These are phyloP conservation scores for Acrobasis suavella DNA, from an alignment of 2,888 invertebrate genomes.

Conservation along the genomic window DNA sequence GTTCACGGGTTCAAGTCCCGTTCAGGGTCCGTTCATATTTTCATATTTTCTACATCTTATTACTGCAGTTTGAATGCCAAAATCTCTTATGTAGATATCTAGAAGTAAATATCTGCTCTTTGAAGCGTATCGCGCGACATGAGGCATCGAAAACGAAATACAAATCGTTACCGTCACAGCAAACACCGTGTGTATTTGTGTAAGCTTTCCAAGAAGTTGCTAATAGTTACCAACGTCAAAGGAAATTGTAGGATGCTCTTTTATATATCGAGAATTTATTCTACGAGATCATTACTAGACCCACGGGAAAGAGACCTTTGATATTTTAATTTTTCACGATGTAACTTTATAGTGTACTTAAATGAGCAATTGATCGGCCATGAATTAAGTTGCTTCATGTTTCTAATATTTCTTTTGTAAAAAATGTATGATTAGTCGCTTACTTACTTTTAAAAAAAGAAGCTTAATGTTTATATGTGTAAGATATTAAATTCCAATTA, in stretches of 20 bases:
- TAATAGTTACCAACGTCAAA: constrained; percentile 26
- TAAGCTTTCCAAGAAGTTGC: constrained; percentile 24
- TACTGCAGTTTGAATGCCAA: too few species aligned
- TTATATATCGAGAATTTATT: constrained; percentile 10
- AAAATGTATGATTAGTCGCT: too few species aligned
- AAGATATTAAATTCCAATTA: too few species aligned
- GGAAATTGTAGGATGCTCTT: constrained; percentile 18
- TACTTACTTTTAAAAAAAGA: too few species aligned
- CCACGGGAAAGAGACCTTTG: not conserved
- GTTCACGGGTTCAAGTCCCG: too few species aligned
- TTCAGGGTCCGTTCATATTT: too few species aligned
- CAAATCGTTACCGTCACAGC: constrained; percentile 45
- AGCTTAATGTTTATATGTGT: too few species aligned
- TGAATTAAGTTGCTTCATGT: too few species aligned
- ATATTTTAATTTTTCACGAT: constrained; percentile 3
- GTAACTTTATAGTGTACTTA: not conserved
- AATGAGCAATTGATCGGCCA: not conserved
- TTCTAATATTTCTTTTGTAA: too few species aligned
- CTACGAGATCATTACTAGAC: constrained; percentile 2
- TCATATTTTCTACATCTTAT: too few species aligned
- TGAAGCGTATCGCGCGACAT: not conserved
- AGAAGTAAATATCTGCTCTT: too few species aligned
- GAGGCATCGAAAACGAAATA: constrained; percentile 33
- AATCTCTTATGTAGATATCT: too few species aligned
- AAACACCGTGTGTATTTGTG: constrained; percentile 31